Base-by-base conservation (phyloP, 2,113 vertebrate genomes). In the Aix galericulata region DNA sequence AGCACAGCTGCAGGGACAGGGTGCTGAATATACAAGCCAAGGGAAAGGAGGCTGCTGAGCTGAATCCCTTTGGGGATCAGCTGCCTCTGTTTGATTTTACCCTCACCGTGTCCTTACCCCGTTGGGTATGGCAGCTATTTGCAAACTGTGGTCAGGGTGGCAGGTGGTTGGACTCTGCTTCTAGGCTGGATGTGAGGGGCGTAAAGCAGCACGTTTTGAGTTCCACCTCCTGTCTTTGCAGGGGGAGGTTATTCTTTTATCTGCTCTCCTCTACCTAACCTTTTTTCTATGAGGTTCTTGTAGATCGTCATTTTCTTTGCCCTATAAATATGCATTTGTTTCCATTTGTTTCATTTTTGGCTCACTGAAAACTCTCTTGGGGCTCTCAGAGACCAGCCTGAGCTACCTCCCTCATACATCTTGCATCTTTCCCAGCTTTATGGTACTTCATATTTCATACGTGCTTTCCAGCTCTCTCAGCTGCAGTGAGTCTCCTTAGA, bases 281-380 rank as follows among this genome's bases (percentile, higher is more conserved):
- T 1, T 9, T 72, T 73, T 64, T 23, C 32, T 79, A 8, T 68
- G 62, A 72, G 56, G 7, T 21, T 76, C 20, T 91, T 93, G 31
- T 16, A 85, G 34, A 34, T 42, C 2, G 4, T 8, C 83, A 4
- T 74, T 82, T 84, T 62, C 34, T 84, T 85, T 73, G 58, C 13
- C 6, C 40, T 25, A 5, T 72, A 44, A 91, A 23, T 56, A 13
- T 6, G 42, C 50, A 8, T 75, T 86, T 73, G 38, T 5, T 93
- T 32, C 86, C 72, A 26, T 29, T 31, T 56, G 64, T 73, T 85
- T 90, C 32, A 44, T 59, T 89, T 93, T 67, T 60, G 23, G 72
- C 79, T 85, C 13, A 13, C 21, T 85, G 63, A 38, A 87, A 86
- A 42, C 25, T 75, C n/a, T 85, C 69, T 10, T 73, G 63, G 18